Conservation (phyloP, 2,888 invertebrate genomes). For the Drosophila pseudotakahashii region DNA sequence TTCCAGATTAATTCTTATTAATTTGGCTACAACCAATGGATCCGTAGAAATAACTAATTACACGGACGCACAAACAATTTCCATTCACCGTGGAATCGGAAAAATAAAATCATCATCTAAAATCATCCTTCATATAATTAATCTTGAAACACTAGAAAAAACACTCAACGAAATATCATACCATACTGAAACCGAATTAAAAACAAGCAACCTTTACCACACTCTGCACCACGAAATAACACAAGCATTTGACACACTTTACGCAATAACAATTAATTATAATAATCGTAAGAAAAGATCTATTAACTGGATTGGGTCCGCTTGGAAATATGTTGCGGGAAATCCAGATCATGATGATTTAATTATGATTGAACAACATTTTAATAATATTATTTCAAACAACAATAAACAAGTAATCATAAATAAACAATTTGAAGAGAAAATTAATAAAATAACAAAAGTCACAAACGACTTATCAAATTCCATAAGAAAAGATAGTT, state of each 20-base stretch:
- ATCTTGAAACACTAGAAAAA: not conserved
- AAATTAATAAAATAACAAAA: not conserved
- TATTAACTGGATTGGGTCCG: too few relatives aligned
- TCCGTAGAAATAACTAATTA: not conserved
- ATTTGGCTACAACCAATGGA: too few relatives aligned
- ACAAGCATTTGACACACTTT: not conserved
- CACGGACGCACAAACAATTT: not conserved
- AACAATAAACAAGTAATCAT: not conserved
- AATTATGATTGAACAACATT: not conserved
- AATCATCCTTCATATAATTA: not conserved
- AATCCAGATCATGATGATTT: too few relatives aligned
- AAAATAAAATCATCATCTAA: not conserved
- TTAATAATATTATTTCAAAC: not conserved
- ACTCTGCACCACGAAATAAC: not conserved
- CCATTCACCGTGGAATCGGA: not conserved
- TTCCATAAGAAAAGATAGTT: not conserved
- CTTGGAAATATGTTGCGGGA: too few relatives aligned
- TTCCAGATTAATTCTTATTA: too few relatives aligned
- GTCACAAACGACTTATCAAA: not conserved
- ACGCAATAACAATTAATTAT: not conserved
- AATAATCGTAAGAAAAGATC: not conserved
- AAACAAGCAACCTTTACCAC: not conserved
- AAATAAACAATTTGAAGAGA: not conserved
- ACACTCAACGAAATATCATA: not conserved
- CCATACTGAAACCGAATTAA: conserved; percentile 2